Conservation (phyloP, 1,140 invertebrate species). For the Daktulosphaira vitifoliae region DNA sequence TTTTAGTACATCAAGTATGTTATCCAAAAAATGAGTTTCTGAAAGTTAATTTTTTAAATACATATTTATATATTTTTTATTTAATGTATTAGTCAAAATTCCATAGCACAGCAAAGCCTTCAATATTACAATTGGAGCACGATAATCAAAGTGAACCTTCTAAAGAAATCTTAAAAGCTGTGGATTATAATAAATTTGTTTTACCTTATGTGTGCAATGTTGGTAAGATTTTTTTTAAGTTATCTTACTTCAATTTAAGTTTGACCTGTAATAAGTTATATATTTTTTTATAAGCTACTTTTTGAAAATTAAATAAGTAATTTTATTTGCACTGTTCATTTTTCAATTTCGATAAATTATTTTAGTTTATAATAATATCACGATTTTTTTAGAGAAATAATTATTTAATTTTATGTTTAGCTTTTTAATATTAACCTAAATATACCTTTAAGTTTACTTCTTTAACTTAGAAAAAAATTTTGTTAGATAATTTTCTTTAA, state of each 20-base stretch:
- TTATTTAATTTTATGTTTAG: too few relatives aligned
- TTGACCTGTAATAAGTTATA: background rate
- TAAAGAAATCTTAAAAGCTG: background rate
- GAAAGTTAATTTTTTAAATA: too few relatives aligned
- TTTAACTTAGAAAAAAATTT: too few relatives aligned
- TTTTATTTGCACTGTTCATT: too few relatives aligned
- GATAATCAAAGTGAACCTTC: background rate
- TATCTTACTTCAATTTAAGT: background rate
- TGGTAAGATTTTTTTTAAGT: constrained; percentile 6
- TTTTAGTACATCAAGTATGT: constrained; percentile 8
- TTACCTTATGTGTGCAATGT: background rate
- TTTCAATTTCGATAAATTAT: too few relatives aligned
- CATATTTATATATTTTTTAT: background rate
- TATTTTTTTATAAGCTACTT: background rate
- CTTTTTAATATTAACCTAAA: too few relatives aligned
- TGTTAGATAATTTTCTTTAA: too few relatives aligned
- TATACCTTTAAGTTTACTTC: too few relatives aligned
- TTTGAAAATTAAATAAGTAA: too few relatives aligned
- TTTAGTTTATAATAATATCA: too few relatives aligned
- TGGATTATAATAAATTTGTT: constrained; percentile 17
- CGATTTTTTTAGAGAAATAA: too few relatives aligned
- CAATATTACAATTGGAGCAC: background rate
- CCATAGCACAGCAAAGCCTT: background rate
- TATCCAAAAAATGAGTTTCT: background rate
- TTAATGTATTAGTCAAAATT: background rate